Evolutionary conservation across 2,797 vertebrate genomes (phyloP).

Genomic region (Sciurus vulgaris): DNA sequence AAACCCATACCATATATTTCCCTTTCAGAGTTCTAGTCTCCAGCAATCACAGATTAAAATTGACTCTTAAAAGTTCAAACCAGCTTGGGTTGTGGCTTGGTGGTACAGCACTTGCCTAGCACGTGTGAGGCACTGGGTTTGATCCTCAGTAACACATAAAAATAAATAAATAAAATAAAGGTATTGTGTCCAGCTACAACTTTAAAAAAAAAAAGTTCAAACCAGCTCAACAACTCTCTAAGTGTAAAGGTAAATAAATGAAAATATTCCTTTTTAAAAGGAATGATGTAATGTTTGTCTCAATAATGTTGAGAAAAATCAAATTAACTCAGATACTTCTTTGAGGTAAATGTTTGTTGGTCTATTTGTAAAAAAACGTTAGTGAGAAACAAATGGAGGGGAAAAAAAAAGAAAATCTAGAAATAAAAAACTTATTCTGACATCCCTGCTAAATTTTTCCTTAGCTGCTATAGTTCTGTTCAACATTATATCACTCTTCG

Average conservation of each 20-base stretch:
- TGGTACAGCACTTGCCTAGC: too few relatives aligned
- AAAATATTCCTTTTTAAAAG: conserved; percentile 10
- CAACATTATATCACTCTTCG: not conserved
- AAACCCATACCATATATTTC: conserved; percentile 22
- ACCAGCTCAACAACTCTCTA: not conserved
- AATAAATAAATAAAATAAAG: too few relatives aligned
- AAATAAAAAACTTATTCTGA: conserved; percentile 8
- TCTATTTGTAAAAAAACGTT: not conserved
- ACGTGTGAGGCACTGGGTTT: too few relatives aligned
- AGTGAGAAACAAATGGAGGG: not conserved
- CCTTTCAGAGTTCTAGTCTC: not conserved
- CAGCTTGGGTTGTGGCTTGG: too few relatives aligned
- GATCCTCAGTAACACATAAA: too few relatives aligned
- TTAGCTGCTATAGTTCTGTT: not conserved
- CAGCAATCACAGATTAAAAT: not conserved
- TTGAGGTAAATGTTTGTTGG: not conserved
- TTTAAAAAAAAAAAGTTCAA: not conserved
- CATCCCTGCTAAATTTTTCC: not conserved
- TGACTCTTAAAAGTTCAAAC: not conserved
- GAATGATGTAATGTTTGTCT: not conserved
- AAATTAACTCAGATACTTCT: conserved; percentile 13
- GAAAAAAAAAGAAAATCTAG: not conserved
- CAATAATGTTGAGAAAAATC: not conserved
- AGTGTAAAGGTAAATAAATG: not conserved
- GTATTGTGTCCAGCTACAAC: too few relatives aligned